Evolutionary conservation across 2,113 vertebrate genomes (phyloP).

Genomic region (Larimichthys crocea): DNA sequence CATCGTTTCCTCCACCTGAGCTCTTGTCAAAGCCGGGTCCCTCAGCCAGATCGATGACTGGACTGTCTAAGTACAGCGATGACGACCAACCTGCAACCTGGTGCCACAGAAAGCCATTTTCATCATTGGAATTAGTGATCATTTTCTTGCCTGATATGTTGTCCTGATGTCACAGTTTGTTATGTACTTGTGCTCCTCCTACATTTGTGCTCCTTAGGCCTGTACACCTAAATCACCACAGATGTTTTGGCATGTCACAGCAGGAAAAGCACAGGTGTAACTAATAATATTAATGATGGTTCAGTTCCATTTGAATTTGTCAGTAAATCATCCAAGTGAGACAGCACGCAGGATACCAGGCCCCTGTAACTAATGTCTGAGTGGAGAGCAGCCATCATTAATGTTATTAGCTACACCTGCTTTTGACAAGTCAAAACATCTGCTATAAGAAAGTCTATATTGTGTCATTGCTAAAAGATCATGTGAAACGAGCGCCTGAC

Average conservation of each 20-base stretch:
- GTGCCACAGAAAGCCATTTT: constrained; percentile 22
- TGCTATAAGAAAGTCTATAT: background rate
- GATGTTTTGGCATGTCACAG: constrained; percentile 27
- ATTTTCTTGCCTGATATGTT: constrained; percentile 4
- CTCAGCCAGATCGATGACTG: constrained; percentile 53
- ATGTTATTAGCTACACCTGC: constrained; percentile 8
- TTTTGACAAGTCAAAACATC: constrained; percentile 7
- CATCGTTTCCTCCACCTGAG: constrained; percentile 66
- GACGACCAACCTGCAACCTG: constrained; percentile 22
- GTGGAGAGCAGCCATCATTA: background rate
- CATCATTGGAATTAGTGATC: constrained; percentile 8
- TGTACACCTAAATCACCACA: background rate
- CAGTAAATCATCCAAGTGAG: background rate
- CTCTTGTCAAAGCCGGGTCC: constrained; percentile 27
- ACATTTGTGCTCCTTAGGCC: constrained; percentile 12
- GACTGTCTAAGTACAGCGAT: constrained; percentile 20
- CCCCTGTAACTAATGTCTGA: background rate
- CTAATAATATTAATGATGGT: constrained; percentile 34
- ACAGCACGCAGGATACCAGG: background rate
- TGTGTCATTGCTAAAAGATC: background rate
- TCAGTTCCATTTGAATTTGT: constrained; percentile 23
- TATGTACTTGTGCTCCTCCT: background rate
- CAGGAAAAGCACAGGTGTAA: constrained; percentile 29
- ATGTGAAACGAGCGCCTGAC: background rate
- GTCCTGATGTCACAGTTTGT: constrained; percentile 4